phyloP scores from a whole-genome alignment of 2,888 invertebrate species.

The Thereva unica region DNA sequence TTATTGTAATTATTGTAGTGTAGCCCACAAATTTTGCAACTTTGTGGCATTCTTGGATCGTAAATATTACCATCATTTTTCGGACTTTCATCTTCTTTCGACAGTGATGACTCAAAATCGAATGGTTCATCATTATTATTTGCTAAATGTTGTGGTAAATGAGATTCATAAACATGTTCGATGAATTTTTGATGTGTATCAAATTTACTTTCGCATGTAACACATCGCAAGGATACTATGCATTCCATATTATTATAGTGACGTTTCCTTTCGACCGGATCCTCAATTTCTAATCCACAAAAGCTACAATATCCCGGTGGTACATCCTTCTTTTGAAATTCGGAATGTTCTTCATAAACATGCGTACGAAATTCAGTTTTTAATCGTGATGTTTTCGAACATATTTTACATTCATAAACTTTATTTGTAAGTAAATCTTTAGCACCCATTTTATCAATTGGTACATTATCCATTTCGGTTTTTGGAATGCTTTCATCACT shows the following conservation, averaged over 20 bases:
- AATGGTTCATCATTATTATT: constrained; percentile 13
- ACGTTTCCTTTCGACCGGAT: constrained; percentile 56
- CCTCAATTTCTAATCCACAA: constrained; percentile 55
- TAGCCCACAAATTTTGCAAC: constrained; percentile 57
- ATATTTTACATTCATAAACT: constrained; percentile 57
- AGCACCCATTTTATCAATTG: constrained; percentile 54
- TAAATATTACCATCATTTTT: neutral
- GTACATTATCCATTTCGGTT: constrained; percentile 43
- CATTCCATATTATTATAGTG: constrained; percentile 59
- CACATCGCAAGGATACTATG: constrained; percentile 56
- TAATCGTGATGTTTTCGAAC: constrained; percentile 55
- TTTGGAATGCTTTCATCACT: constrained; percentile 48
- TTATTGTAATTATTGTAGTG: constrained; percentile 59
- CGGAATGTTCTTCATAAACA: constrained; percentile 57
- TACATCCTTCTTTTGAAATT: constrained; percentile 55
- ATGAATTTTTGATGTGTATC: constrained; percentile 56
- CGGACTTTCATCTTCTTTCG: neutral
- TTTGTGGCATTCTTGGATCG: constrained; percentile 54
- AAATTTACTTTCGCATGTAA: constrained; percentile 56
- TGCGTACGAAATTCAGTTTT: constrained; percentile 58
- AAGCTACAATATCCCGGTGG: constrained; percentile 55
- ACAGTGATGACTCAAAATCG: neutral
- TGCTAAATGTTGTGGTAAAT: constrained; percentile 40
- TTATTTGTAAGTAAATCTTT: constrained; percentile 57
- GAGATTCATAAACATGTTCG: constrained; percentile 57